Evolutionary conservation across 2,888 invertebrate genomes (phyloP), one percentile per base, ranked within the genome.

Genomic region (Thereva unica): DNA sequence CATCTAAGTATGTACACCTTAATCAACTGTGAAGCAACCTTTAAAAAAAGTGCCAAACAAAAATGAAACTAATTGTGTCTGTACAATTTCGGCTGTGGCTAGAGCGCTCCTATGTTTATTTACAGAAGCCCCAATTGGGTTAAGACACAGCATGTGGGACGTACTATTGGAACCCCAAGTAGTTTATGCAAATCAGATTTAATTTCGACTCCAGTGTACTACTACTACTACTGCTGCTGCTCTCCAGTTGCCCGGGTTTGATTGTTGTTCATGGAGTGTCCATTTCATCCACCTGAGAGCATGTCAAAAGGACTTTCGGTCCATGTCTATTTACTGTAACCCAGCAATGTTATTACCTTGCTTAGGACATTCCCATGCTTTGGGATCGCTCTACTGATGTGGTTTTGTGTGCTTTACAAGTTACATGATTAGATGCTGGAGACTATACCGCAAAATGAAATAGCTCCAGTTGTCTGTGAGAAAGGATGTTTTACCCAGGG

Each of bases 341-440:
- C 55, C 64, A 44, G 64, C 66, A 65, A 66, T 68, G 68, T 68
- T 68, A 68, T 68, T 68, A 68, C 66, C 68, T 61, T 23, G 23
- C 23, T 23, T 54, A 66, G 68, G 55, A 68, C 68, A 68, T 68
- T 42, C 53, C 59, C 47, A 54, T 55, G 65, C 56, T 49, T 65
- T 65, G 47, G 50, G 61, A 49, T 61, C 61, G 41, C 61, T 61
- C 61, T 61, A 61, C 61, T 68, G 68, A 68, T 68, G 68, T 68
- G 68, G 68, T 68, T 68, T 68, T 68, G 50, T 23, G 23, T 68
- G 61, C 68, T 68, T 61, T 68, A 68, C 68, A 68, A 55, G 55
- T 66, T 68, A 49, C 66, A 66, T 63, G 55, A 66, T 66, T 66
- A 61, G 61, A 61, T 61, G 61, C 50, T 50, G 61, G 35, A 41